A percentile compares a stretch with the other conserved stretches of the same genome.
These are phyloP conservation scores for Pollimyrus isidori DNA, from an alignment of 2,113 vertebrate genomes.

Conservation along the genomic window DNA sequence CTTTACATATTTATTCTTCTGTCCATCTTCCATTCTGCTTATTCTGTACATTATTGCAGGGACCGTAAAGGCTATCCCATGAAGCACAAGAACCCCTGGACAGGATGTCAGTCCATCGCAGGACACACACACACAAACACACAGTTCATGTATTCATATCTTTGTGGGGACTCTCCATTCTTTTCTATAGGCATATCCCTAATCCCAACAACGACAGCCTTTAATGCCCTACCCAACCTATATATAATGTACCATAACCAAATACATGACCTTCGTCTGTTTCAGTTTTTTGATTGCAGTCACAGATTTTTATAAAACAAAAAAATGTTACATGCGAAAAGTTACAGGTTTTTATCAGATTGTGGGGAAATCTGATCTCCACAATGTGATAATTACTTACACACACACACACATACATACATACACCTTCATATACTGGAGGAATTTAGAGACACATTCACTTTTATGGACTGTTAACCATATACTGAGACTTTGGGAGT, in stretches of 20 bases:
- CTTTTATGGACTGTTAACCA: not conserved
- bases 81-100: not conserved
- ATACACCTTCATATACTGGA: not conserved
- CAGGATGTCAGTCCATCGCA: not conserved
- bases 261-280: not conserved
- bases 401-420: not conserved
- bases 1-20: not conserved
- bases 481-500: not conserved
- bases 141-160: not conserved
- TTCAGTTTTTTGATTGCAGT: not conserved
- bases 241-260: not conserved
- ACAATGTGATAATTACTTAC: too few species aligned
- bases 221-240: not conserved
- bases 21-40: not conserved
- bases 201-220: not conserved
- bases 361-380: too few species aligned
- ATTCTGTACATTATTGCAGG: not conserved
- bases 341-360: not conserved
- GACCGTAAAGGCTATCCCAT: not conserved
- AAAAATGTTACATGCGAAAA: not conserved
- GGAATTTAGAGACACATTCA: not conserved
- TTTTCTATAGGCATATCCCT: not conserved
- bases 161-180: not conserved
- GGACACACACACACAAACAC: not conserved
- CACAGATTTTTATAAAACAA: not conserved